Evolutionary conservation across 2,113 vertebrate genomes (phyloP).

Genomic region (Sapajus apella): DNA sequence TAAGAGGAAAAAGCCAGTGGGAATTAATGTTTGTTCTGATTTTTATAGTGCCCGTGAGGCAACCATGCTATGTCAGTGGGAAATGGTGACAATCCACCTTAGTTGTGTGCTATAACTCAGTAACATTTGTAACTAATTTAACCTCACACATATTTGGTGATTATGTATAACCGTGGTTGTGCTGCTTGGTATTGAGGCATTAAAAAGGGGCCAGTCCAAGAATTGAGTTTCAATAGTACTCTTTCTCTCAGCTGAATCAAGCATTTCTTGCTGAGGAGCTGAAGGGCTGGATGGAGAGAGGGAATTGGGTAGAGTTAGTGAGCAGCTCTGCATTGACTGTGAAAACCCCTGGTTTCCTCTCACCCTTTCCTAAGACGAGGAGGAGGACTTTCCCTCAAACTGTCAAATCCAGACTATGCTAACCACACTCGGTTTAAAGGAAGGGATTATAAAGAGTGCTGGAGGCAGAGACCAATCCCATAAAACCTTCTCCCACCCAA

Average conservation of each 20-base stretch:
- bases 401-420: background rate
- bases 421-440: background rate
- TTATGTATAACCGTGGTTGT: background rate
- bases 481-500: background rate
- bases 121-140: background rate
- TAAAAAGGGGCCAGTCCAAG: background rate
- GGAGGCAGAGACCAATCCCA: background rate
- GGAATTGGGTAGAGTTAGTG: background rate
- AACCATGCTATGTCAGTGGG: background rate
- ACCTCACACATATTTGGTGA: background rate
- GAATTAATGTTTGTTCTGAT: background rate
- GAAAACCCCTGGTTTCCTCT: background rate
- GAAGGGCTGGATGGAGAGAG: background rate
- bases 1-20: background rate
- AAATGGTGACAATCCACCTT: background rate
- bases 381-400: background rate
- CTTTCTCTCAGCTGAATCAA: background rate
- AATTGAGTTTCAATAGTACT: background rate
- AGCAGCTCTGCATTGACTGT: background rate
- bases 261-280: background rate
- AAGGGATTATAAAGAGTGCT: background rate
- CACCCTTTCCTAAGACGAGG: background rate
- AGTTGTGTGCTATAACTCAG: background rate
- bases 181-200: background rate
- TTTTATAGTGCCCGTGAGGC: background rate